phyloP scores from a whole-genome alignment of 2,113 vertebrate genomes.

The Salvator merianae region DNA sequence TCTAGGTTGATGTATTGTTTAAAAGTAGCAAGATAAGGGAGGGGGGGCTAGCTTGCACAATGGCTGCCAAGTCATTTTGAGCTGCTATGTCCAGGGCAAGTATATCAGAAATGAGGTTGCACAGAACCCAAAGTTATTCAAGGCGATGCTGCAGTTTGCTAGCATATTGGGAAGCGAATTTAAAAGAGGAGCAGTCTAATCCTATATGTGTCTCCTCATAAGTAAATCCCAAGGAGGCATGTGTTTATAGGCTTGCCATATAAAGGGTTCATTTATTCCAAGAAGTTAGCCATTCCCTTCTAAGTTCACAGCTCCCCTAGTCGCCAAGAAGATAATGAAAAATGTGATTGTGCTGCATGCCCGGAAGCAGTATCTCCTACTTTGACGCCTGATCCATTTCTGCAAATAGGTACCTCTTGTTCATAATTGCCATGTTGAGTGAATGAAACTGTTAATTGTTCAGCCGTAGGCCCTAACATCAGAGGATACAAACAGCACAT shows the following conservation, averaged over 20 bases:
- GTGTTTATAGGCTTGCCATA: not conserved
- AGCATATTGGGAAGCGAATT: not conserved
- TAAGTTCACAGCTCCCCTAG: not conserved
- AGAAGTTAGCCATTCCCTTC: not conserved
- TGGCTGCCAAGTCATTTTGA: too few relatives aligned
- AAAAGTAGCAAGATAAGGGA: too few relatives aligned
- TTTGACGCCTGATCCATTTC: not conserved
- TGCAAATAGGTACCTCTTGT: not conserved
- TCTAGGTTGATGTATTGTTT: too few relatives aligned
- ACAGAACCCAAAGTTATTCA: too few relatives aligned
- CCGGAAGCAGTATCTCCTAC: not conserved
- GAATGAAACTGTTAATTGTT: constrained; percentile 13
- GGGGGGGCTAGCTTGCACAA: too few relatives aligned
- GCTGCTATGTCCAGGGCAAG: too few relatives aligned
- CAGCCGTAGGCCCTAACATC: constrained; percentile 14
- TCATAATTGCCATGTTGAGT: not conserved
- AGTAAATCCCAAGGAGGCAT: not conserved
- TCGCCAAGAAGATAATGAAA: constrained; percentile 9
- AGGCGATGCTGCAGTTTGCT: not conserved
- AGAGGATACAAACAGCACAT: constrained; percentile 6
- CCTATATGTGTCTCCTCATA: not conserved
- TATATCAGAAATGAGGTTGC: too few relatives aligned
- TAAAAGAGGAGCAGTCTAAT: not conserved
- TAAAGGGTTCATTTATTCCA: not conserved
- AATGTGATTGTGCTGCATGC: not conserved